phyloP scores from a whole-genome alignment of 2,888 invertebrate genomes.

The Chaitophorus viminalis region DNA sequence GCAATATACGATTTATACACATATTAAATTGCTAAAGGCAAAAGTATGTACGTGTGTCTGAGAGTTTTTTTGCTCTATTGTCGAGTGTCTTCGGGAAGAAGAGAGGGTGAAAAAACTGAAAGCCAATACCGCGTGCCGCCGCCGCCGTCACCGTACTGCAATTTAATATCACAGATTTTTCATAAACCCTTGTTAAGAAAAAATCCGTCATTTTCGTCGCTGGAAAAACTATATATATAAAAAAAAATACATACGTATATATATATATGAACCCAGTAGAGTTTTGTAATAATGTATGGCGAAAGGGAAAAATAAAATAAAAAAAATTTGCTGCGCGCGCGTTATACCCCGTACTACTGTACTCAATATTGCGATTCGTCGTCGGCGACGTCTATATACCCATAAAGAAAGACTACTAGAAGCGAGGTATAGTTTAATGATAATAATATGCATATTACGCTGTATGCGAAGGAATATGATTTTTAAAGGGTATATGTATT shows the following conservation, averaged over 20 bases:
- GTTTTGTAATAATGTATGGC: slow-evolving; percentile 19
- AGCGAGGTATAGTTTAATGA: background rate
- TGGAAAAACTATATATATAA: background rate
- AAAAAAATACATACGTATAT: background rate
- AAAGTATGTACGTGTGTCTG: slow-evolving; percentile 44
- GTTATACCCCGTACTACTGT: no score
- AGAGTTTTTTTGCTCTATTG: background rate
- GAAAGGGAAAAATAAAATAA: background rate
- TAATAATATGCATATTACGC: background rate
- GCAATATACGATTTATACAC: background rate
- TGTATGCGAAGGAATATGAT: background rate
- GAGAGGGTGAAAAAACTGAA: slow-evolving; percentile 11
- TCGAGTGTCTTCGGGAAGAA: slow-evolving; percentile 6
- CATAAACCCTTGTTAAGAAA: slow-evolving; percentile 60
- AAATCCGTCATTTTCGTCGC: slow-evolving; percentile 58
- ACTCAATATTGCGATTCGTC: slow-evolving; percentile 35
- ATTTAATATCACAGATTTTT: slow-evolving; percentile 58
- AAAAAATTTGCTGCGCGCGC: background rate
- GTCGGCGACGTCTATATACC: background rate
- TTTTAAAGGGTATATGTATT: no score
- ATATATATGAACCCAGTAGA: background rate
- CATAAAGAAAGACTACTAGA: background rate
- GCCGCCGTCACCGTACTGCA: slow-evolving; percentile 16
- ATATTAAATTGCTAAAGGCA: slow-evolving; percentile 52
- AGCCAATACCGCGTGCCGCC: slow-evolving; percentile 42